Evolutionary conservation across 2,113 vertebrate species (phyloP).

Genomic region (Grallaria varia): DNA sequence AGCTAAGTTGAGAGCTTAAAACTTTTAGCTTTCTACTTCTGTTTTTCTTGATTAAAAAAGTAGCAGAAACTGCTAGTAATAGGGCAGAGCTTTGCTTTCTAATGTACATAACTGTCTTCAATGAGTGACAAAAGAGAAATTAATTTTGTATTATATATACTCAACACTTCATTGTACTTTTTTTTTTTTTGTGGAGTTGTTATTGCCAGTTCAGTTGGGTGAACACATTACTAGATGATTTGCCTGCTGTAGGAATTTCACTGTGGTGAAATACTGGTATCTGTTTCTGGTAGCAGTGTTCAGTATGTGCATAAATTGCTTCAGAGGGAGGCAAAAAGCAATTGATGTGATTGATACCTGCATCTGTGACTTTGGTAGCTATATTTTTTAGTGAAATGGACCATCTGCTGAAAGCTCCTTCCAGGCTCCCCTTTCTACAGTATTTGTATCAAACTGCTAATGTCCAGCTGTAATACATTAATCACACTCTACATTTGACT

Average conservation of each 20-base stretch:
- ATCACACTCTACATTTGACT: neutral
- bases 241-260: neutral
- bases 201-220: neutral
- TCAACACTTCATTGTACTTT: neutral
- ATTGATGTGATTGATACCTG: neutral
- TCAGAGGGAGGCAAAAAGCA: neutral
- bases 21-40: neutral
- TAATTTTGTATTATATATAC: neutral
- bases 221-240: neutral
- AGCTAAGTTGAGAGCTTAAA: neutral
- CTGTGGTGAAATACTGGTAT: neutral
- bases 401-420: neutral
- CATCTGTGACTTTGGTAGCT: neutral
- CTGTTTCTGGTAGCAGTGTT: neutral
- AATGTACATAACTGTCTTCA: neutral
- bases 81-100: neutral
- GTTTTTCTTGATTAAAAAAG: neutral
- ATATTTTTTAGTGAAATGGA: neutral
- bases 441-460: neutral
- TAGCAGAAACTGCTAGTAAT: neutral
- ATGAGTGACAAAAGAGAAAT: neutral
- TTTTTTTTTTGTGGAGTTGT: neutral
- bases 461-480: neutral
- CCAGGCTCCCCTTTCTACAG: neutral
- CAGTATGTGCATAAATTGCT: neutral